Evolutionary conservation across 2,797 vertebrate species (phyloP), one percentile per base, ranked within the genome.

Genomic region (Bryconaethiops microstoma): DNA sequence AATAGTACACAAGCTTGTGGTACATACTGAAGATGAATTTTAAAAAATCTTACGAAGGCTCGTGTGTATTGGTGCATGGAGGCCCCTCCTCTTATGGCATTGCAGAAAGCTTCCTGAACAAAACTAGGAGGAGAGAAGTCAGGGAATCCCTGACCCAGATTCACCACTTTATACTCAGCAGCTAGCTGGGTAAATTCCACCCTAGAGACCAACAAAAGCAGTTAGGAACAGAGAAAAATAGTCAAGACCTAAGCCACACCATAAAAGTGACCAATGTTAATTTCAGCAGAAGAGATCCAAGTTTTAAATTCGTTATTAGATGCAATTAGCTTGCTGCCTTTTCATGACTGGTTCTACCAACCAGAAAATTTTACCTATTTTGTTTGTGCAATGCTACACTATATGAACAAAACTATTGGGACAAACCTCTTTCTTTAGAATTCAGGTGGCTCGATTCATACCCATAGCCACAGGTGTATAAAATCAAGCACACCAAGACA

Each of bases 121-220:
- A 96, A 98, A 60, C 89, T 87, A 0, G 98, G 97, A 2, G 97
- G 95, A 0, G 94, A 89, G 77, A 98, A 98, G 89, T 99, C 96
- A 0, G 98, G 98, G 79, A 97, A 99, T 4, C 98, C 98, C 78
- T 98, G 97, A 19, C 97, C 98, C 29, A 99, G 90, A 91, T 99
- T 98, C 80, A 98, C 97, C 0, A 82, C 83, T 21, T 96, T 93
- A 84, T 95, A 92, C 16, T 96, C 91, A 1, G 90, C 88, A 60
- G 94, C 89, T 63, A 98, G 77, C 42, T 92, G 87, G 0, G 89
- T 85, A 82, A 97, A 95, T 71, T 99, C 96, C 88, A 98, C 92
- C 98, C 98, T 99, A 88, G 55, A 52, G 78, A 64, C 35, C 9
- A 87, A 83, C 82, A 83, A 25, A 75, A 75, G 50, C 12, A 12